These are phyloP conservation scores for Pelosia muscerda DNA, from an alignment of 2,888 invertebrate species.

Conservation along the genomic window DNA sequence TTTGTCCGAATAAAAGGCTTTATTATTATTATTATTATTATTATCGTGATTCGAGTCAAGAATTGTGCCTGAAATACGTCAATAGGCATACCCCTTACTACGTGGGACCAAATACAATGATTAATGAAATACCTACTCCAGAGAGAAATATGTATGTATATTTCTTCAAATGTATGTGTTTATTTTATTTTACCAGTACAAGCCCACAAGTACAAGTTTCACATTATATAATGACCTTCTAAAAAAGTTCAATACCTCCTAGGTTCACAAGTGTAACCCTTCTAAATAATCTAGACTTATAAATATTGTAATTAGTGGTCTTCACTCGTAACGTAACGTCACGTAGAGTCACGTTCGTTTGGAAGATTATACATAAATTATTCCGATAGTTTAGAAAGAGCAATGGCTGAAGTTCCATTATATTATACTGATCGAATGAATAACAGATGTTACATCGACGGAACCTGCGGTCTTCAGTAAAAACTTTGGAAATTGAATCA, in stretches of 20 bases:
- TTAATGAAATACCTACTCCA: too few species aligned
- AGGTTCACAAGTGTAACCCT: background rate
- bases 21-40: too few species aligned
- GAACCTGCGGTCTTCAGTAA: slow-evolving; percentile 25
- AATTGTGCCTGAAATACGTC: too few species aligned
- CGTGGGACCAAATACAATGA: too few species aligned
- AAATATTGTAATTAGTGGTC: too few species aligned
- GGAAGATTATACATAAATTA: slow-evolving; percentile 24
- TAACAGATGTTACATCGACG: slow-evolving; percentile 54
- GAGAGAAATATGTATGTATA: too few species aligned
- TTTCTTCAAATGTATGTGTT: background rate
- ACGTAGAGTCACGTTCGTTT: slow-evolving; percentile 16
- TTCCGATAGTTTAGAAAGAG: slow-evolving; percentile 27
- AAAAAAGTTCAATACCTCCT: background rate
- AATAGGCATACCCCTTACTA: too few species aligned
- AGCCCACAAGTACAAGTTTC: background rate
- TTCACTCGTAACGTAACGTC: too few species aligned
- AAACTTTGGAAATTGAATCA: slow-evolving; percentile 39
- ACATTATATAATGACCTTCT: background rate
- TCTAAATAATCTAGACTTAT: background rate
- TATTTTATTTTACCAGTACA: background rate
- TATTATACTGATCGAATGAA: slow-evolving; percentile 56
- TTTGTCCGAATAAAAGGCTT: too few species aligned
- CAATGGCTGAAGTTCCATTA: slow-evolving; percentile 52
- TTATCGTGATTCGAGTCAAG: too few species aligned